Conservation (phyloP, 2,888 invertebrate genomes). For the Myopa testacea region DNA sequence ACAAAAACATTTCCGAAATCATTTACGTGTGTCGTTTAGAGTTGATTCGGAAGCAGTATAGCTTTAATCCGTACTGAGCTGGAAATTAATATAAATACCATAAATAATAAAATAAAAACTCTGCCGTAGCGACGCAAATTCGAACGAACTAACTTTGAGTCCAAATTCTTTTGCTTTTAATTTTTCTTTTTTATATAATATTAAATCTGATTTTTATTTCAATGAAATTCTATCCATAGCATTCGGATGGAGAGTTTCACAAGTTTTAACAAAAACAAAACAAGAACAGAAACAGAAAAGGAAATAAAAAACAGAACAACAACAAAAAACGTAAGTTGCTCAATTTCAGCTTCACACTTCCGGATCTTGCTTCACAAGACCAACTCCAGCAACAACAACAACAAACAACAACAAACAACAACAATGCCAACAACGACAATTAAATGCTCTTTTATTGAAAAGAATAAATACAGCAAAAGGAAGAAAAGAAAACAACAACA, state of each 20-base stretch:
- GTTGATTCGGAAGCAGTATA: too few relatives aligned
- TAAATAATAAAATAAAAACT: too few relatives aligned
- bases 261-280: neutral
- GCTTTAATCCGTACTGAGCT: too few relatives aligned
- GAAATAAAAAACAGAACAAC: slow-evolving; percentile 44
- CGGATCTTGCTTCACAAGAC: slow-evolving; percentile 45
- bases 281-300: slow-evolving; percentile 17
- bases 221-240: neutral
- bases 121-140: too few relatives aligned
- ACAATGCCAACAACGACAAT: slow-evolving; percentile 36
- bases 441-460: slow-evolving; percentile 28
- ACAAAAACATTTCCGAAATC: too few relatives aligned
- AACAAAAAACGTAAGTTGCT: slow-evolving; percentile 60
- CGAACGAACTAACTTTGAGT: too few relatives aligned
- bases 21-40: too few relatives aligned
- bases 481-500: neutral
- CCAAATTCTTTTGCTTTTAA: too few relatives aligned
- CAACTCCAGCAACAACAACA: slow-evolving; percentile 24
- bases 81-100: too few relatives aligned
- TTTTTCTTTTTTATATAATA: neutral
- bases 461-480: slow-evolving; percentile 22
- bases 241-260: neutral
- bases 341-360: slow-evolving; percentile 67
- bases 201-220: slow-evolving; percentile 8
- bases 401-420: too few relatives aligned